These are phyloP conservation scores for Apodemia mormo DNA, from an alignment of 2,888 invertebrate genomes.

Conservation along the genomic window DNA sequence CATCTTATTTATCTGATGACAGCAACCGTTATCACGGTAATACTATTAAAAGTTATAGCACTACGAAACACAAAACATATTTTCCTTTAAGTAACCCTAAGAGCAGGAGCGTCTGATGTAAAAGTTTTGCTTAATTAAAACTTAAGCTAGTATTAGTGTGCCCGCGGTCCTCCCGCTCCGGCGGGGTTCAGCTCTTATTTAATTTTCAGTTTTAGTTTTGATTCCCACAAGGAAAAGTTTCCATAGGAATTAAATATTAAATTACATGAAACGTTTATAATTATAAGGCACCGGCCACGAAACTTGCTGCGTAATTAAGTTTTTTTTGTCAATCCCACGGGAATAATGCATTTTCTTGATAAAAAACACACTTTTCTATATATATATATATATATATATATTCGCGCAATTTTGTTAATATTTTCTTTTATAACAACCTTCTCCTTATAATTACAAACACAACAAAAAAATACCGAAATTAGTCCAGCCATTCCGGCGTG, in stretches of 20 bases:
- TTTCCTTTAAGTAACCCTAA: conserved; percentile 5
- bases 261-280: not conserved
- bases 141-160: conserved; percentile 6
- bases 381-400: no score
- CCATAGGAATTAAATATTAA: not conserved
- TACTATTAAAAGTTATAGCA: not conserved
- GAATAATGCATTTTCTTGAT: no score
- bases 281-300: not conserved
- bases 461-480: no score
- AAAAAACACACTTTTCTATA: no score
- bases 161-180: not conserved
- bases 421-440: no score
- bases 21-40: not conserved
- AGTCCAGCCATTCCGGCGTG: no score
- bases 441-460: no score
- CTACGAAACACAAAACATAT: not conserved
- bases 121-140: conserved; percentile 21
- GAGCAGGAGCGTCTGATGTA: conserved; percentile 10
- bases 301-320: not conserved
- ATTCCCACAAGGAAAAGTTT: not conserved
- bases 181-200: not conserved
- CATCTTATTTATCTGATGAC: not conserved
- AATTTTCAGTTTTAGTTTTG: conserved; percentile 3
- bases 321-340: not conserved
- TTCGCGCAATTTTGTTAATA: no score